These are phyloP conservation scores for Calephelis virginiensis DNA, from an alignment of 1,140 invertebrate species.

Conservation along the genomic window DNA sequence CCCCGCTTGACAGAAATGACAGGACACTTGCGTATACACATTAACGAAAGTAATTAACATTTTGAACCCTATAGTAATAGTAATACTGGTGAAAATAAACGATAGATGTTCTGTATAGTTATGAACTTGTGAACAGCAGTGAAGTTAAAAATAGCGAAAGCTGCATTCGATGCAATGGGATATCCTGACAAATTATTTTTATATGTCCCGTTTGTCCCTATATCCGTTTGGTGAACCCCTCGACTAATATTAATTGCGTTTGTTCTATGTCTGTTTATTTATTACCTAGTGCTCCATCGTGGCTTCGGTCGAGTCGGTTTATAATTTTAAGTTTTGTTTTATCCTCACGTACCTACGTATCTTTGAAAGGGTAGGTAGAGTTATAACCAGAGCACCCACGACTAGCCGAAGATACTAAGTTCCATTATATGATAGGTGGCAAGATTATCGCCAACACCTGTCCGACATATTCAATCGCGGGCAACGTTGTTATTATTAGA, in stretches of 20 bases:
- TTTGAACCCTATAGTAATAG: constrained; percentile 29
- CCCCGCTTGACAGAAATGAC: constrained; percentile 38
- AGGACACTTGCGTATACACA: constrained; percentile 25
- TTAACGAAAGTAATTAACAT: constrained; percentile 11
- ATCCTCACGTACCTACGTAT: too few relatives aligned
- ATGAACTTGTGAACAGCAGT: constrained; percentile 30
- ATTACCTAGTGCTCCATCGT: neutral
- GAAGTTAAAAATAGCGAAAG: constrained; percentile 53
- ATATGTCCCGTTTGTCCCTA: constrained; percentile 56
- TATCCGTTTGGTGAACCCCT: constrained; percentile 44
- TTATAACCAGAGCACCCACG: too few relatives aligned
- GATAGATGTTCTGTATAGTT: constrained; percentile 11
- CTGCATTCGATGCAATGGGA: constrained; percentile 58
- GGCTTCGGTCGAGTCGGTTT: too few relatives aligned
- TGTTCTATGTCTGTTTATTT: neutral
- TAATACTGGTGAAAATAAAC: constrained; percentile 32
- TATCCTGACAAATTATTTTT: constrained; percentile 74
- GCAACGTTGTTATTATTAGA: too few relatives aligned
- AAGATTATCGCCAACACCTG: too few relatives aligned
- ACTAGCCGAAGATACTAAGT: too few relatives aligned
- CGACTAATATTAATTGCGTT: constrained; percentile 20
- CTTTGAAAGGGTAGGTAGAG: too few relatives aligned
- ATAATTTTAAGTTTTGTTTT: too few relatives aligned
- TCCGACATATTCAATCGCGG: too few relatives aligned
- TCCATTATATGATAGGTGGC: too few relatives aligned